These are phyloP conservation scores for Epizoanthus stellaris DNA, from an alignment of 92 coral and sea anemone species.

Conservation along the genomic window DNA sequence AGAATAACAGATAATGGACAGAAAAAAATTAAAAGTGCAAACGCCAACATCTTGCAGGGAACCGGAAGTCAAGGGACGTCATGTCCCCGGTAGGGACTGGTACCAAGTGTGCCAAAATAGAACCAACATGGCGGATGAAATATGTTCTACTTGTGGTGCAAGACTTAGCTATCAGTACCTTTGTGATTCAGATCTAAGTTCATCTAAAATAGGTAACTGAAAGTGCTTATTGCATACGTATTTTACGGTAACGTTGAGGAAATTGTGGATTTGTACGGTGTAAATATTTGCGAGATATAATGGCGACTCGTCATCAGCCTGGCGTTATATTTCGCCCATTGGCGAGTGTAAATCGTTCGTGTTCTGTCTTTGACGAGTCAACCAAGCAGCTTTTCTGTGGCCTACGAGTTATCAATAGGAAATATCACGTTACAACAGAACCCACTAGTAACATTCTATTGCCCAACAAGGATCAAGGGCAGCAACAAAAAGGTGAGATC, in stretches of 20 bases:
- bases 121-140: slow-evolving; percentile 37
- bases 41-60: neutral
- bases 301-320: neutral
- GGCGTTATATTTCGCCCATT: neutral
- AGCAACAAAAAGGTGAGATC: neutral
- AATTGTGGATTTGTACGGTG: neutral
- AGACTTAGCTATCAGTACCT: neutral
- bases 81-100: neutral
- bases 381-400: slow-evolving; percentile 24
- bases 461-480: neutral
- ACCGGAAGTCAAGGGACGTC: slow-evolving; percentile 25
- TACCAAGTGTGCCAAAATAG: slow-evolving; percentile 1
- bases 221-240: neutral
- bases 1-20: slow-evolving; percentile 12
- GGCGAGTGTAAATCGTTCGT: neutral
- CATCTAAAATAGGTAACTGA: neutral
- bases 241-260: neutral
- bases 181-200: neutral
- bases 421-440: slow-evolving; percentile 4
- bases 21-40: slow-evolving; percentile 20
- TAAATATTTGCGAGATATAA: neutral
- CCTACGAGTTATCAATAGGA: slow-evolving; percentile 12
- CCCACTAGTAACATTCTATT: neutral
- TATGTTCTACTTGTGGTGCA: neutral
- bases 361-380: slow-evolving; percentile 30